Base-by-base conservation (phyloP, 2,888 invertebrate species). In the Euzophera pinguis region DNA sequence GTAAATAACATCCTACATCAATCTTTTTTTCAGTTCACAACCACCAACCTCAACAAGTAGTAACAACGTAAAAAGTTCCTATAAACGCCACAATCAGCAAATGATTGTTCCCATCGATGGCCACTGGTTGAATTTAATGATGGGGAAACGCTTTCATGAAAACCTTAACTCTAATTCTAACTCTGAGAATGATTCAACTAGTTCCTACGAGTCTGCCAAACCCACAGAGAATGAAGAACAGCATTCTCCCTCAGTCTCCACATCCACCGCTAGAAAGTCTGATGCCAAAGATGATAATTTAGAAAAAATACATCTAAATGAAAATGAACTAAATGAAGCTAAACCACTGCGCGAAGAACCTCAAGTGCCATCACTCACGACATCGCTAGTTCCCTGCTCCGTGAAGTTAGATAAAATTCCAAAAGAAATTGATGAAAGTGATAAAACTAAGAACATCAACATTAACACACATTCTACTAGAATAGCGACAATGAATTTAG, bases 121-220 rank as follows among this genome's bases (percentile, higher is more conserved):
- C 16, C 90, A 91, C 71, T 92, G 93, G 92, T 73, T 91, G 54
- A 92, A 91, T 62, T 73, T 93, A 37, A 93, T 93, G 93, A 92
- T 91, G 91, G 93, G 93, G 48, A 90, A 91, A 60, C 84, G 91
- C 43, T 93, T 93, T 76, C 90, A 90, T 56, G 87, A 89, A 66
- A 90, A 86, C 64, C 78, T 88, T 49, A 87, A 82, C 59, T 89
- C 84, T 1, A 89, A 90, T 58, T 87, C 85, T 1, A 87, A 89
- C 65, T 90, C 90, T 8, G 91, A 91, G 69, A 91, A 91, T 56
- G 88, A 88, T 64, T 87, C 90, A 37, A 91, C 92, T 42, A 92
- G 92, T 79, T 90, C 91, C 64, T 90, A 86, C 58, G 90, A 90
- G 64, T 84, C 84, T 52, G 67, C 73, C 37, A 91, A 89, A 64